phyloP scores from a whole-genome alignment of 2,888 invertebrate genomes.

The Lydus trimaculatus region DNA sequence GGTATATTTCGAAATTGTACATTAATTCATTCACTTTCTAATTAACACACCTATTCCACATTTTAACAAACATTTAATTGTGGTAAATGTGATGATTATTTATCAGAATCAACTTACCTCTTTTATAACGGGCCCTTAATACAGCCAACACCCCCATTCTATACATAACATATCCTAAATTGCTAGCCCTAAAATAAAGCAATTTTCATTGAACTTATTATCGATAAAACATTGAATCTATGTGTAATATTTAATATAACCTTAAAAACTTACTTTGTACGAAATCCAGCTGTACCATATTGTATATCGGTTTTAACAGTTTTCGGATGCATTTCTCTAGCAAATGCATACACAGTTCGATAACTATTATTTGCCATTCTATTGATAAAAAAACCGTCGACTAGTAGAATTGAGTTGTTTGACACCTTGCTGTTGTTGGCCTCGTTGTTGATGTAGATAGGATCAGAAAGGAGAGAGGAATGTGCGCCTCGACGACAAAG shows the following conservation, averaged over 20 bases:
- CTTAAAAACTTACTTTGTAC: slow-evolving; percentile 72
- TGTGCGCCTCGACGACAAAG: neutral
- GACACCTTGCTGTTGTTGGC: slow-evolving; percentile 19
- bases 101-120: slow-evolving; percentile 67
- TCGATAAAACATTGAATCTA: neutral
- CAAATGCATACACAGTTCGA: slow-evolving; percentile 78
- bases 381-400: slow-evolving; percentile 33
- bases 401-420: slow-evolving; percentile 18
- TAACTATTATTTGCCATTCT: slow-evolving; percentile 50
- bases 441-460: slow-evolving; percentile 7
- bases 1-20: neutral
- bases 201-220: slow-evolving; percentile 13
- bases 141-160: slow-evolving; percentile 94
- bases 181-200: slow-evolving; percentile 73
- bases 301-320: slow-evolving; percentile 71
- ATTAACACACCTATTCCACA: neutral
- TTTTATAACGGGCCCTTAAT: slow-evolving; percentile 82
- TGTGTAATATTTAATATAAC: slow-evolving; percentile 37
- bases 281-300: slow-evolving; percentile 88
- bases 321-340: slow-evolving; percentile 80
- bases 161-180: slow-evolving; percentile 90
- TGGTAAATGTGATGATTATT: neutral
- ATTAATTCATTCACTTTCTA: too few species aligned
- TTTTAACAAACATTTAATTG: neutral
- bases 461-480: slow-evolving; percentile 20